Evolutionary conservation across 2,797 vertebrate species (phyloP), one percentile per base, ranked within the genome.

Genomic region (Microctenopoma lineatum): DNA sequence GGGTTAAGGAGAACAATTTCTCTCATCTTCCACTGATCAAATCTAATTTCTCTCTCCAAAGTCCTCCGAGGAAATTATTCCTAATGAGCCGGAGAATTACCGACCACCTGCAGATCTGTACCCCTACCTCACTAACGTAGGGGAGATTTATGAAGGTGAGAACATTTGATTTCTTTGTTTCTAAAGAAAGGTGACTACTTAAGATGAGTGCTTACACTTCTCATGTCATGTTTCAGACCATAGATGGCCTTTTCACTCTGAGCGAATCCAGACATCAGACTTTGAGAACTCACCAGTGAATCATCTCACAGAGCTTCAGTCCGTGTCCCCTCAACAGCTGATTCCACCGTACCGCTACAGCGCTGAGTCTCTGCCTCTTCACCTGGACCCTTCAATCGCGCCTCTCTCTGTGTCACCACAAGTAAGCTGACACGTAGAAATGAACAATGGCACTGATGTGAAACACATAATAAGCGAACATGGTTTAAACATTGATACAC

Each of bases 271-370:
- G 81, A 87, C 93, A 38, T 84, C 84, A 0, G 96, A 98, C 25
- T 96, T 96, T 56, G 96, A 97, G 68, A 93, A 83, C 65, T 95
- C 96, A 65, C 81, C 93, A 0, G 94, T 95, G 75, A 96, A 95
- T 76, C 95, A 97, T 67, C 95, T 98, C 81, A 97, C 96, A 3
- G 97, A 98, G 75, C 94, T 98, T 63, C 96, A 98, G 92, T 95
- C 95, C 0, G 95, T 98, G 57, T 94, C 96, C 59, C 90, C 95
- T 38, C 96, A 95, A 0, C 96, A 96, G 80, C 87, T 96, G 70
- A 93, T 96, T 69, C 95, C 94, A 73, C 92, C 96, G 0, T 97
- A 96, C 81, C 94, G 95, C 59, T 96, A 95, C 86, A 93, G 94
- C 87, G 94, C 94, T 48, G 96, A 98, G 68, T 79, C 96, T 62